Conservation (phyloP, 2,797 vertebrate species). For the Pantherophis alleghaniensis region DNA sequence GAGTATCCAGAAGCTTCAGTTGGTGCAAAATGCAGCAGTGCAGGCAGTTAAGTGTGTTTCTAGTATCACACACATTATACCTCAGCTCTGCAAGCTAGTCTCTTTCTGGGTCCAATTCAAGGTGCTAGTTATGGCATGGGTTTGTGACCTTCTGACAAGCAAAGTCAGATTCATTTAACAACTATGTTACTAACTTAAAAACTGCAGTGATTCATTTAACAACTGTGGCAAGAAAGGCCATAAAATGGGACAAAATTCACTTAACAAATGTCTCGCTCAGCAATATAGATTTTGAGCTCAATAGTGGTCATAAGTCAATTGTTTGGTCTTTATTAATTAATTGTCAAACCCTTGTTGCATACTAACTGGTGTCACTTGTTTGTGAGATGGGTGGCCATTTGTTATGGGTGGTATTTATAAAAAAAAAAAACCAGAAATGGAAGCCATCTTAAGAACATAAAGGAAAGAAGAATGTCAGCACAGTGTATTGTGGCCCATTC, state of each 20-base stretch:
- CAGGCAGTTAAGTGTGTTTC: not conserved
- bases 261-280: not conserved
- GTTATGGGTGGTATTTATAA: not conserved
- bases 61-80: not conserved
- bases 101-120: not conserved
- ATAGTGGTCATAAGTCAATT: not conserved
- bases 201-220: not conserved
- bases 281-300: not conserved
- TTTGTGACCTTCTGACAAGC: not conserved
- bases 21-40: not conserved
- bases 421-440: not conserved
- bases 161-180: not conserved
- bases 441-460: not conserved
- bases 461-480: not conserved
- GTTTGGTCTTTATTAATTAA: not conserved
- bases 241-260: not conserved
- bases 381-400: not conserved
- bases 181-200: not conserved
- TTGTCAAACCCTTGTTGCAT: not conserved
- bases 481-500: not conserved
- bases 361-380: not conserved
- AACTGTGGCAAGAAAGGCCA: not conserved
- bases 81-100: not conserved
- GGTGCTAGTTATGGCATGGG: not conserved
- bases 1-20: not conserved